phyloP scores from a whole-genome alignment of 2,113 vertebrate species.

The Odocoileus hemionus region DNA sequence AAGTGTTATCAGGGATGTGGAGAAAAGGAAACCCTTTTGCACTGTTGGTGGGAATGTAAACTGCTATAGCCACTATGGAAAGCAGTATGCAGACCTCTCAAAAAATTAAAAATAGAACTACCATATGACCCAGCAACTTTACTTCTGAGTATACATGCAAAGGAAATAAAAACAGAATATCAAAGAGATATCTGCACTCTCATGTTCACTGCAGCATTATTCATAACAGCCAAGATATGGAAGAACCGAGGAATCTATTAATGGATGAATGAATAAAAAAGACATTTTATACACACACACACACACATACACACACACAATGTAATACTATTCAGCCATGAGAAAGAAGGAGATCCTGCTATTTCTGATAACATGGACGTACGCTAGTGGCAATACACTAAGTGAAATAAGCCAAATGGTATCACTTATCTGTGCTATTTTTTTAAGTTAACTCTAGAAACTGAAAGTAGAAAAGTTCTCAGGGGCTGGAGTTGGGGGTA shows the following conservation, averaged over 20 bases:
- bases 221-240: neutral
- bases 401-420: neutral
- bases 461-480: neutral
- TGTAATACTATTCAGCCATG: neutral
- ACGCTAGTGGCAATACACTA: neutral
- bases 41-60: neutral
- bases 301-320: neutral
- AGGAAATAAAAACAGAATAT: neutral
- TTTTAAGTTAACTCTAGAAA: neutral
- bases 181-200: neutral
- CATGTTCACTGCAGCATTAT: neutral
- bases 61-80: neutral
- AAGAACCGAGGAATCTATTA: neutral
- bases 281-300: neutral
- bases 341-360: neutral
- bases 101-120: neutral
- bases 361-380: neutral
- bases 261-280: neutral
- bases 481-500: neutral
- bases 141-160: neutral
- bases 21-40: neutral
- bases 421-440: neutral
- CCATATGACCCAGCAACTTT: neutral
- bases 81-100: neutral
- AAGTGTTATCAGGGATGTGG: neutral